Evolutionary conservation across 2,113 vertebrate genomes (phyloP).

Genomic region (Amblyornis subalaris): DNA sequence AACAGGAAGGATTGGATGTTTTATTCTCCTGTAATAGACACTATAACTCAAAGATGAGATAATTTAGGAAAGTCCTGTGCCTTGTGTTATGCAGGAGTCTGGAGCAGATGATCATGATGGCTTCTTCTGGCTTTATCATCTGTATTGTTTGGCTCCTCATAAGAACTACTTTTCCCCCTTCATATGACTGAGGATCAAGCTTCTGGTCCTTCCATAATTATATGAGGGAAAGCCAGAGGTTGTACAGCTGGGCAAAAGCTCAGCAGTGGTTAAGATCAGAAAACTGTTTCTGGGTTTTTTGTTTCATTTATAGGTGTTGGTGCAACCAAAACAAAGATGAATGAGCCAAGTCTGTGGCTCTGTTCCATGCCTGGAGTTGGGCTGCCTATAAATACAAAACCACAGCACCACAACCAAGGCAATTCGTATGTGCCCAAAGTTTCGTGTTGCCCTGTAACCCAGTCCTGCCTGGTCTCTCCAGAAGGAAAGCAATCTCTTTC

Average conservation of each 20-base stretch:
- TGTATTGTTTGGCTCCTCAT: neutral
- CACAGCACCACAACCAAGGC: neutral
- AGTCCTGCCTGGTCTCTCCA: neutral
- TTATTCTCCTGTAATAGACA: neutral
- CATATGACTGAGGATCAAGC: neutral
- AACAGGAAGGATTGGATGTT: neutral
- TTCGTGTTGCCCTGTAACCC: neutral
- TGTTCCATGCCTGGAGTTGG: neutral
- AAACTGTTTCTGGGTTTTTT: neutral
- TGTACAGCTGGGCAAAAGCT: neutral
- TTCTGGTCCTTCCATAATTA: constrained; percentile 2
- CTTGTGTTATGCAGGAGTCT: neutral
- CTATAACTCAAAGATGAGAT: neutral
- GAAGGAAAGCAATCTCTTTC: neutral
- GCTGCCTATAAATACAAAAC: neutral
- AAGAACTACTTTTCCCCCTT: neutral
- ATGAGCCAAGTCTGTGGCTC: neutral
- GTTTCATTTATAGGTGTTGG: constrained; percentile 20
- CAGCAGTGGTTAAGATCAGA: neutral
- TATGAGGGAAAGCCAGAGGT: neutral
- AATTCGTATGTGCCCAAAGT: neutral
- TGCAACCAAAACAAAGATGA: constrained; percentile 18
- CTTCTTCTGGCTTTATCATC: neutral
- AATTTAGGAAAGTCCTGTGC: neutral
- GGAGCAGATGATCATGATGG: neutral